Base-by-base conservation (phyloP, 2,113 vertebrate species). In the Albula goreensis region DNA sequence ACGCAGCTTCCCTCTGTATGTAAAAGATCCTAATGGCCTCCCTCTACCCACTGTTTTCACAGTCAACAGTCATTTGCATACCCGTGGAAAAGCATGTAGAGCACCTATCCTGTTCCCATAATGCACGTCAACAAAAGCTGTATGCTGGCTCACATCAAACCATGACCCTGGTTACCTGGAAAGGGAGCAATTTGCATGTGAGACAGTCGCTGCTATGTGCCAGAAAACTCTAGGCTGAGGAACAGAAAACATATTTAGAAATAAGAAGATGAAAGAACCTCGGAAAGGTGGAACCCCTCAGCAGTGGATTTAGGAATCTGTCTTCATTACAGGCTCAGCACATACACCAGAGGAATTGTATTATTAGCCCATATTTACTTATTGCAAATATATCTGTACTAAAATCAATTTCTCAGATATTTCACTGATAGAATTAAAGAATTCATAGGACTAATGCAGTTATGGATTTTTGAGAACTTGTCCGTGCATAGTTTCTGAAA, bases 1-100 rank as follows among this genome's bases (percentile, higher is more conserved):
- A 88, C 93, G 97, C 90, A 85, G 50, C 66, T 6, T 41, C 79
- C 60, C 4, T 25, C 19, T 48, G 51, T 78, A 56, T 51, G 25
- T 66, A 17, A 17, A 84, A 57, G 51, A 6, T 60, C 77, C 82
- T 78, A 31, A 48, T 10, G 66, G 25, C 66, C 25, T 57, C 6
- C 87, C 51, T 83, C 78, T 12, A 56, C 53, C 6, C 53, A 9
- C 53, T 56, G 53, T 12, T 56, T 56, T 12, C 12, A 12, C 53
- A 56, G 53, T 56, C 53, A 56, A 12, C 12, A 12, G 6, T 56
- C 12, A 12, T 12, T 56, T 6, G 12, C 12, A 12, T 56, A 12
- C 7, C 19, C 22, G 17, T 22, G 19, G 22, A 70, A 70, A 70
- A 70, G 19, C 63, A 22, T 13, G n/a, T 22, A 70, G 6, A 4